Base-by-base conservation (phyloP, 2,797 vertebrate species). In the Enteromius argenteus region DNA sequence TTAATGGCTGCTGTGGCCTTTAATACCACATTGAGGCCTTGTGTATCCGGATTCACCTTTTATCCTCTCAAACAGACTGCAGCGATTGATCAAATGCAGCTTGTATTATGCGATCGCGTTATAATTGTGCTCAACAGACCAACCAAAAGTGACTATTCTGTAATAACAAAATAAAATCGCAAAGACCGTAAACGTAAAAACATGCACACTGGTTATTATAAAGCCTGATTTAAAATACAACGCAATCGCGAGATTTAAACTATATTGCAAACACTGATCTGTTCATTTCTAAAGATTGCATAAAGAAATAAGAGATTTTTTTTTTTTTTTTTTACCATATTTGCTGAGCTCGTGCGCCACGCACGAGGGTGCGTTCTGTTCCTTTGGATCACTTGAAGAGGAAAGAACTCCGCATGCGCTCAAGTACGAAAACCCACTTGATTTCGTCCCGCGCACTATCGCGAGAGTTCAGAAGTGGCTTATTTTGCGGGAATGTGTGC, bases 251-350 rank as follows among this genome's bases (percentile, higher is more conserved):
- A 9, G 1, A 19, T 9, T n/a, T 3, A 32, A 72, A n/a, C 14
- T 6, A 44, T 5, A 6, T 1, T 21, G 0, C 8, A 42, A 60
- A 58, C 0, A 60, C 4, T 0, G 3, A 23, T 51, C 5, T 46
- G 23, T 13, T 64, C 0, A 30, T 44, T 51, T 62, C 8, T 44
- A 66, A 78, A 75, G 49, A 87, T 87, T 85, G 69, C n/a, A 32
- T 39, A 32, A 27, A 75, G 46, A 71, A 46, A 27, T 21, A 8
- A 4, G 19, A 37, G 5, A 39, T 3, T 2, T 32, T 32, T 32
- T 32, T 32, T 32, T 32, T 32, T 32, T 17, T 11, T 73, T 13
- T 27, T 73, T 79, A 88, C 85, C 87, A 88, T 88, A 39, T 75
- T 80, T 79, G 8, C n/a, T 19, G 56, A 44, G 53, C 60, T 72